Base-by-base conservation (phyloP, 2,113 vertebrate genomes). In the Hydropotes inermis region DNA sequence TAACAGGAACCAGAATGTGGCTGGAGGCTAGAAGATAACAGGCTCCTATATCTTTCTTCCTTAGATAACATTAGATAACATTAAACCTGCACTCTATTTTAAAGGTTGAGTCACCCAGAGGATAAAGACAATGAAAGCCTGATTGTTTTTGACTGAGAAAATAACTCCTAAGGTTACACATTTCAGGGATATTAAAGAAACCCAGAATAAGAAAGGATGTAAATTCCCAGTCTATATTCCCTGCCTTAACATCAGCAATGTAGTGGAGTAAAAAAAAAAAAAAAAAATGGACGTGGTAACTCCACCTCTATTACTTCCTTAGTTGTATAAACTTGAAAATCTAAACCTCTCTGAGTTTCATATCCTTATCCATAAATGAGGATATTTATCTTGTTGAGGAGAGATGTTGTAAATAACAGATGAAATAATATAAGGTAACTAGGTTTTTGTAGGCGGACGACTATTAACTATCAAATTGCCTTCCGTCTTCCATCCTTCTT, bases 41-140 rank as follows among this genome's bases (percentile, higher is more conserved):
- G 83, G 36, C 47, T 78, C 27, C 45, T 90, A 28, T 88, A 67
- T 95, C 67, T 50, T 28, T 57, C 74, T 52, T 74, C 90, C 83
- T 96, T 92, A n/a, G n/a, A n/a, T n/a, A n/a, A n/a, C n/a, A 82
- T 47, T 67, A 94, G 86, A 95, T 85, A 89, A 92, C 12, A 33
- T 10, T 47, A 85, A 43, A 1, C 76, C 30, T 87, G 84, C 30
- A 6, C 23, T 19, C 11, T 50, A 10, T 88, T 55, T 91, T 64
- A 85, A 93, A 95, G n/a, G 3, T 57, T 19, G 50, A 61, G 78
- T 85, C 61, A 60, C 28, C 36, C 50, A 83, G 19, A 52, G n/a
- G 23, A 45, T 70, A 83, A 85, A 84, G 81, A 55, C 11, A 10
- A 7, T 23, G n/a, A 74, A 54, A 79, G 33, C 50, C 12, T 58